Base-by-base conservation (phyloP, 2,113 vertebrate genomes). In the Pterophyllum scalare region DNA sequence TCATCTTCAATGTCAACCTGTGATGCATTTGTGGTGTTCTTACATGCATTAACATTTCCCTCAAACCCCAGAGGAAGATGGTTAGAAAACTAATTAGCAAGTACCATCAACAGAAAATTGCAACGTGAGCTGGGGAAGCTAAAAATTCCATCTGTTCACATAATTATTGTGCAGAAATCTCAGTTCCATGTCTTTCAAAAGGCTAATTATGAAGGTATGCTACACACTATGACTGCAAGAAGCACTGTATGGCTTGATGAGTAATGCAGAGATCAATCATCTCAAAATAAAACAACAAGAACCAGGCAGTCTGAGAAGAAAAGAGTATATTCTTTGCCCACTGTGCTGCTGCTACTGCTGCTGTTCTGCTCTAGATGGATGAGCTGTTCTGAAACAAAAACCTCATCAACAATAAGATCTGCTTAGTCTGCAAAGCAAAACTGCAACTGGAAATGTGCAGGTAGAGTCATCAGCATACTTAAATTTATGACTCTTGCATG, bases 401-500 rank as follows among this genome's bases (percentile, higher is more conserved):
- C 81, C 81, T 58, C 65, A 82, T 72, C 75, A 59, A 57, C 58
- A 70, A 81, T 76, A 74, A 84, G 83, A 87, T 38, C 28, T 82
- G 59, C 81, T 35, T 9, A 80, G 77, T 90, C 90, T 92, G 89
- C 90, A 87, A 79, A 89, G 46, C 54, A 79, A 88, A 91, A 80
- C 67, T 83, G 79, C 84, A 86, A 79, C 10, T 58, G 20, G 59
- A 81, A 60, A 13, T 75, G 58, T 54, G 40, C 72, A 77, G 62
- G 83, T 76, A 75, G 58, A 82, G 60, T 64, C 79, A 85, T 85
- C 86, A 90, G 76, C 65, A 62, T 43, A 17, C 24, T 14, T 67
- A 58, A 62, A 81, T 80, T 81, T 83, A 81, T 67, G 61, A 57
- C 33, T 85, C 70, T n/a, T 1, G 28, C 15, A 26, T 65, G 64